Conservation (phyloP, 1,140 invertebrate species). For the Ips typographus region DNA sequence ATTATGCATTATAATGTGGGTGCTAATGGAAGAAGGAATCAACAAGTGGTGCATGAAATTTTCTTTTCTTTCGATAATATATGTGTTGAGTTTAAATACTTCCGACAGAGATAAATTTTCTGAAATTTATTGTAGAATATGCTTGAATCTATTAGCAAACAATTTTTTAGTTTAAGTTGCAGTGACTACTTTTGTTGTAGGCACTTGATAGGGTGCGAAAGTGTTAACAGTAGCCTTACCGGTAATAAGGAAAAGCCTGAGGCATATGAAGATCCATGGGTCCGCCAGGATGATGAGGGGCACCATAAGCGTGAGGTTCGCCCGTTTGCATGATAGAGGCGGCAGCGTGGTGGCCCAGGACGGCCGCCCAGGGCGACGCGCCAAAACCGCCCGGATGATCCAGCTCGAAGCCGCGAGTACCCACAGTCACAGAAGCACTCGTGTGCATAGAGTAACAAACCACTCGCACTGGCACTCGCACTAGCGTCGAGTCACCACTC, state of each 20-base stretch:
- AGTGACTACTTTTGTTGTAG: no score
- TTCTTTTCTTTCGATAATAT: no score
- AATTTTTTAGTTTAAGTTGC: no score
- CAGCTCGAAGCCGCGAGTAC: constrained; percentile 54
- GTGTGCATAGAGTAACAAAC: constrained; percentile 56
- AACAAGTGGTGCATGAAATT: no score
- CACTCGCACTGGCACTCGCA: constrained; percentile 39
- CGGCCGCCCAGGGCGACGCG: constrained; percentile 67
- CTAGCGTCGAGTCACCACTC: constrained; percentile 14
- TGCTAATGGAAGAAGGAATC: no score
- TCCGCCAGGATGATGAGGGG: constrained; percentile 63
- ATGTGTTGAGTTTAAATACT: no score
- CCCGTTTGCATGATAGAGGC: constrained; percentile 63
- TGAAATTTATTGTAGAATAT: no score
- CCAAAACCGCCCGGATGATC: constrained; percentile 70
- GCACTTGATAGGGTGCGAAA: no score
- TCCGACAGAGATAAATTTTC: no score
- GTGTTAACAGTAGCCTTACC: constrained; percentile 58
- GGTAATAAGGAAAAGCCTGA: constrained; percentile 84
- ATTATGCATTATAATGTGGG: no score
- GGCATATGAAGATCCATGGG: constrained; percentile 85
- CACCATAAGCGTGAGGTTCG: constrained; percentile 53
- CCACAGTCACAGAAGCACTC: constrained; percentile 47
- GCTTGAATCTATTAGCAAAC: no score
- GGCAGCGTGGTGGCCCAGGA: constrained; percentile 66